These are phyloP conservation scores for Crossaster papposus DNA, from an alignment of 53 echinoderm and acorn worm genomes.

Conservation along the genomic window DNA sequence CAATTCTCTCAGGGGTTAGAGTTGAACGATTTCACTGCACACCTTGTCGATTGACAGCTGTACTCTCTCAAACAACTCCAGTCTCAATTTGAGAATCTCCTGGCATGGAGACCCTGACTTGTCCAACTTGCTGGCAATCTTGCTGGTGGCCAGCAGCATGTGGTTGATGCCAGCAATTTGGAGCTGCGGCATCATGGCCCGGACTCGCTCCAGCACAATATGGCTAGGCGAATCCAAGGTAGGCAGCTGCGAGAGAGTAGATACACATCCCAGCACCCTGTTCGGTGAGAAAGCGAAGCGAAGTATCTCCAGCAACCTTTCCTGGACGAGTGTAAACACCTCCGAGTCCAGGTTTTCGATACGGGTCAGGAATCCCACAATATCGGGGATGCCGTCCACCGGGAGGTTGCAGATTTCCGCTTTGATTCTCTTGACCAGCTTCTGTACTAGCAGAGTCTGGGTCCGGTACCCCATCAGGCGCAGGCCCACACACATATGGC, in stretches of 20 bases:
- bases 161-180: constrained; percentile 81
- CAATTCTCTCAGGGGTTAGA: background rate
- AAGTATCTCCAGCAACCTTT: constrained; percentile 18
- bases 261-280: constrained; percentile 33
- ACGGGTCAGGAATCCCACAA: constrained; percentile 59
- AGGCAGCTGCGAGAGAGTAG: constrained; percentile 72
- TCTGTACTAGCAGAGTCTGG: constrained; percentile 21
- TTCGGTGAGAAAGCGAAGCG: constrained; percentile 42
- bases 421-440: constrained; percentile 33
- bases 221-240: constrained; percentile 29
- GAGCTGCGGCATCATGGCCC: constrained; percentile 69
- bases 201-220: constrained; percentile 50
- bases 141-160: constrained; percentile 66
- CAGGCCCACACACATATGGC: constrained; percentile 41
- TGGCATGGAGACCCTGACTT: constrained; percentile 4
- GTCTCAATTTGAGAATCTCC: constrained; percentile 38
- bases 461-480: constrained; percentile 53
- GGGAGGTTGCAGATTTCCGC: constrained; percentile 7
- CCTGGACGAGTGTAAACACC: constrained; percentile 42
- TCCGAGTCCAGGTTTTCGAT: constrained; percentile 55
- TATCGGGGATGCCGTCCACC: constrained; percentile 37
- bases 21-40: background rate
- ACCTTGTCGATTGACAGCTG: constrained; percentile 67
- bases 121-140: constrained; percentile 60
- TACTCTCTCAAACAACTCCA: constrained; percentile 63